These are phyloP conservation scores for Canis aureus DNA, from an alignment of 2,113 vertebrate species.

Conservation along the genomic window DNA sequence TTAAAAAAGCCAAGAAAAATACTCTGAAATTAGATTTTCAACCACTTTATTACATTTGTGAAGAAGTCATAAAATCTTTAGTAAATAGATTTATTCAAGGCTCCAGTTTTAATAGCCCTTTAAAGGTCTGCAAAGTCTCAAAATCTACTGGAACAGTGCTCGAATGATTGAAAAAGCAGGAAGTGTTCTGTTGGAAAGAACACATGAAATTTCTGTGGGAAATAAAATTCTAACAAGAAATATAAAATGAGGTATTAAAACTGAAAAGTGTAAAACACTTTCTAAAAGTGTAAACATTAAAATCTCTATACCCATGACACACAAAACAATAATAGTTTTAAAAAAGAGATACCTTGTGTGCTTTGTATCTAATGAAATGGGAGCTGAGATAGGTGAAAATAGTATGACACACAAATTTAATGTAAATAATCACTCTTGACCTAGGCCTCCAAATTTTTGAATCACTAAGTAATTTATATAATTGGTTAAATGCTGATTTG, in stretches of 20 bases:
- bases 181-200: background rate
- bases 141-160: background rate
- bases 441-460: background rate
- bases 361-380: background rate
- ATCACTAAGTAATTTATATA: background rate
- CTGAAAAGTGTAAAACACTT: background rate
- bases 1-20: background rate
- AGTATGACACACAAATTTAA: background rate
- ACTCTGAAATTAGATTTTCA: background rate
- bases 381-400: background rate
- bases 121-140: background rate
- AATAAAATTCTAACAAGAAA: background rate
- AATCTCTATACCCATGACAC: background rate
- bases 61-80: background rate
- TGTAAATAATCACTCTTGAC: background rate
- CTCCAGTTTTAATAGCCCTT: background rate
- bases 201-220: background rate
- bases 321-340: background rate
- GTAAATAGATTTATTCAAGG: background rate
- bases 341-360: background rate
- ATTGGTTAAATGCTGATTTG: background rate
- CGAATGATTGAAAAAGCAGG: background rate
- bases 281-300: background rate
- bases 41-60: background rate
- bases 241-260: background rate